Evolutionary conservation across 1,140 invertebrate species (phyloP).

Genomic region (Drosophila sechellia): DNA sequence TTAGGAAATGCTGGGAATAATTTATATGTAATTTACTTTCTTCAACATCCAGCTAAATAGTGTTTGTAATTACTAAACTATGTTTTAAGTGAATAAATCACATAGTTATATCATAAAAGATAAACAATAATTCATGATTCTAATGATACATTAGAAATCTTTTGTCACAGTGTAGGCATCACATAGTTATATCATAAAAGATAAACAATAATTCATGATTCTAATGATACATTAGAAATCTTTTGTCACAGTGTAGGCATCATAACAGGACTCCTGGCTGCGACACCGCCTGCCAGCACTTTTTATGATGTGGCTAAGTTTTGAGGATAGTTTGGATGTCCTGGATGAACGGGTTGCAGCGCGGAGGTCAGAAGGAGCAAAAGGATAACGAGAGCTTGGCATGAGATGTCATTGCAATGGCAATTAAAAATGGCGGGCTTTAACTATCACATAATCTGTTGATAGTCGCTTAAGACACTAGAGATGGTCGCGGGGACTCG

Average conservation of each 20-base stretch:
- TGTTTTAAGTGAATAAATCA: no score
- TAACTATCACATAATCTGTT: slow-evolving; percentile 68
- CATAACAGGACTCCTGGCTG: slow-evolving; percentile 64
- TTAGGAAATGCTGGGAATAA: no score
- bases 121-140: no score
- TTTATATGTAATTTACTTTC: no score
- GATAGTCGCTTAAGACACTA: slow-evolving; percentile 59
- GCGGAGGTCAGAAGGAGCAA: not conserved
- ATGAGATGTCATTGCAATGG: slow-evolving; percentile 68
- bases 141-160: slow-evolving; percentile 5
- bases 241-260: slow-evolving; percentile 32
- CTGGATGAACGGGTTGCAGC: slow-evolving; percentile 1
- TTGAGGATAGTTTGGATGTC: slow-evolving; percentile 54
- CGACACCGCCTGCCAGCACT: slow-evolving; percentile 50
- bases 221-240: slow-evolving; percentile 2
- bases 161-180: slow-evolving; percentile 11
- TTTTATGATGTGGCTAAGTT: slow-evolving; percentile 72
- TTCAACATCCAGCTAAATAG: no score
- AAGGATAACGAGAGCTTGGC: slow-evolving; percentile 40
- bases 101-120: no score
- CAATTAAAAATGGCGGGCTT: slow-evolving; percentile 73
- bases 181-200: no score
- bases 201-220: no score
- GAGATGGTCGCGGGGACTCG: slow-evolving; percentile 27
- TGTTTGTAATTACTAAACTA: no score